These are phyloP conservation scores for Rostratula benghalensis DNA, from an alignment of 2,113 vertebrate genomes.

Conservation along the genomic window DNA sequence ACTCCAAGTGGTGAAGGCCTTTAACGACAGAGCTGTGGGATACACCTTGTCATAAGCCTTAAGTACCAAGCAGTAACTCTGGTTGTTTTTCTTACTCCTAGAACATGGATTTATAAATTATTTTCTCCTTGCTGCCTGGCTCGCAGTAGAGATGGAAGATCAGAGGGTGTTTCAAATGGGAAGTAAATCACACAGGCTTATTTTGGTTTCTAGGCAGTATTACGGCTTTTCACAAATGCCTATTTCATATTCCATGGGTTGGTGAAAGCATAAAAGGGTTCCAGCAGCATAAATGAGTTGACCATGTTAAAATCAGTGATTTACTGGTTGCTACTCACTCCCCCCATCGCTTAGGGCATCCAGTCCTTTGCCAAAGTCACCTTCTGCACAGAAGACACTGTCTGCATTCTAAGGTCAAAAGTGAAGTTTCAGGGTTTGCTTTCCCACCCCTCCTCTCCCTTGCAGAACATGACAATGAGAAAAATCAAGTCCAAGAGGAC, in stretches of 20 bases:
- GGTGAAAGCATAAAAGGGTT: neutral
- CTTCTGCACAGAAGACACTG: neutral
- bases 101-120: neutral
- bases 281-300: neutral
- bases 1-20: neutral
- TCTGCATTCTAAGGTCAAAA: neutral
- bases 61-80: neutral
- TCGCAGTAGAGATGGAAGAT: neutral
- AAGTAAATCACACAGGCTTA: neutral
- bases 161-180: neutral
- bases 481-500: neutral
- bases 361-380: neutral
- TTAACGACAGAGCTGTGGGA: neutral
- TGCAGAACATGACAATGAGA: neutral
- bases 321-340: neutral
- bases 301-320: neutral
- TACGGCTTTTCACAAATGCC: neutral
- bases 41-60: neutral
- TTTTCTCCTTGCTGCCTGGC: neutral
- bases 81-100: neutral
- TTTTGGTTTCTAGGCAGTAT: neutral
- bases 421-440: neutral
- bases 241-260: neutral
- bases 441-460: fast-evolving
- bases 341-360: neutral